Base-by-base conservation (phyloP, 1,140 invertebrate species). In the Zaprionus davidi region DNA sequence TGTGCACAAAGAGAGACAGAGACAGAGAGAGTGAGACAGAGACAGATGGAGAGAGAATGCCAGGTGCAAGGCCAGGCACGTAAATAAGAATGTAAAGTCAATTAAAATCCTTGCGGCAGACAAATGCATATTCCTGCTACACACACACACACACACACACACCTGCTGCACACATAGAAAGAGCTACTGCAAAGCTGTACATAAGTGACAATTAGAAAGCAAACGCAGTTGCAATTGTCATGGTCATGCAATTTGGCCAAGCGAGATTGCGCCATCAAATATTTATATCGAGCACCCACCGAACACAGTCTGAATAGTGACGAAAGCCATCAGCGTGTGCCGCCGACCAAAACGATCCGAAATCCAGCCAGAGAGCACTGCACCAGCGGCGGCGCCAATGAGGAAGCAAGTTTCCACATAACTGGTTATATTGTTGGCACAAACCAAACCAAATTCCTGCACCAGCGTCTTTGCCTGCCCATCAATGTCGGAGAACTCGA, bases 301-400 rank as follows among this genome's bases (percentile, higher is more conserved):
- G 13, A 90, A 81, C 28, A 83, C 51, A 6, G 81, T 79, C 60
- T 92, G 92, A 38, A 92, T 78, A n/a, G 71, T 73, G 34, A 84
- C 92, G 44, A 92, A 95, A 1, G 94, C 84, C 93, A 97, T 95
- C 36, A 97, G 88, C 1, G 96, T 95, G 53, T 93, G 94, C 85
- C 97, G 97, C 53, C 97, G 93, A 3, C 97, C 97, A 81, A 95
- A 96, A 81, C 83, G 76, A 88, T 96, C 96, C 12, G 95, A 96
- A 60, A 96, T 94, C 91, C 95, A 94, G 3, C 96, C 95, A 55
- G 95, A 95, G 0, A 95, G 94, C 11, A 96, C 94, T 11, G 95
- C 95, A n/a, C 96, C 96, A 3, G 95, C 85, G 0, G 95, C 95
- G 0, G 96, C 95, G n/a, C 96, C 96, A 22, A 94, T 93, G n/a